Evolutionary conservation across 2,888 invertebrate species (phyloP).

Genomic region (Oasisia sp.): DNA sequence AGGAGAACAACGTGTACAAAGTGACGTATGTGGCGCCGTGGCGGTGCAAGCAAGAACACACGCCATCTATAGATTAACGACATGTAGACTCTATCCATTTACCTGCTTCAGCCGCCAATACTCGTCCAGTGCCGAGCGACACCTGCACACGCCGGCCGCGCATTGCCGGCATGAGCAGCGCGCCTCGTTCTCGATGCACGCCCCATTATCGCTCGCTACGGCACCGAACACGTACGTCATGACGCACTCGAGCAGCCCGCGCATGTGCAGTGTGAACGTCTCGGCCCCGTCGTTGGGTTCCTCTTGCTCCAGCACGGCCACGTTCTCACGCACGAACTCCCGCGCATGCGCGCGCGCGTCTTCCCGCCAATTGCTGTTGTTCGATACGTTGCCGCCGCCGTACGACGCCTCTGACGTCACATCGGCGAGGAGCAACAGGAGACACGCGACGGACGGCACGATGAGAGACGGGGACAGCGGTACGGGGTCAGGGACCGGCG

Average conservation of each 20-base stretch:
- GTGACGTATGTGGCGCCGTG: too few species aligned
- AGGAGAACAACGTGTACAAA: too few species aligned
- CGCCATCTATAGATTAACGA: neutral
- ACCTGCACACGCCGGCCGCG: neutral
- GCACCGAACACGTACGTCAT: constrained; percentile 23
- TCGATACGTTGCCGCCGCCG: neutral
- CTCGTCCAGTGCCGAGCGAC: neutral
- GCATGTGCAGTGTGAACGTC: constrained; percentile 20
- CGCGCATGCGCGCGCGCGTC: neutral
- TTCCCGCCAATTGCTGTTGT: neutral
- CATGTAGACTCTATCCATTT: neutral
- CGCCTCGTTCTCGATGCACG: neutral
- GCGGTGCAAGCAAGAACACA: too few species aligned
- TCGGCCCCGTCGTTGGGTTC: neutral
- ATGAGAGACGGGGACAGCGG: neutral
- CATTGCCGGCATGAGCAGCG: neutral
- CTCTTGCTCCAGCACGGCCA: neutral
- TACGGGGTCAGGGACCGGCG: neutral
- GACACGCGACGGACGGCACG: neutral
- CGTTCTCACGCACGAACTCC: neutral
- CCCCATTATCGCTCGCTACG: neutral
- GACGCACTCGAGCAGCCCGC: constrained; percentile 23
- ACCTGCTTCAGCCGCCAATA: neutral
- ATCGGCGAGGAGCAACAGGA: neutral
- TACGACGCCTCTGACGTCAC: neutral